Conservation (phyloP, 2,113 vertebrate species). For the Myanophis thanlyinensis region DNA sequence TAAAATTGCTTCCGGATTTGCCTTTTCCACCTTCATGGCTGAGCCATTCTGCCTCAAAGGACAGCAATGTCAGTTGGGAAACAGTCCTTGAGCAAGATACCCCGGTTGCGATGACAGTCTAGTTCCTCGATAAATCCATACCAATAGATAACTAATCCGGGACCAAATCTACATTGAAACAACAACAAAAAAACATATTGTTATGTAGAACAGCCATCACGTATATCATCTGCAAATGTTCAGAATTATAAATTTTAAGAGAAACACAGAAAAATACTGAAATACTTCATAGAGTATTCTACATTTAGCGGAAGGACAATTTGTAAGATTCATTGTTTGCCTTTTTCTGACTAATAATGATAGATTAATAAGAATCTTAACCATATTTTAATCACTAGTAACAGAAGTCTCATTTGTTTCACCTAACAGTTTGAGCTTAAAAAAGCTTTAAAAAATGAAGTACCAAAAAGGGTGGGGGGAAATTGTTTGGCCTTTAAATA, state of each 20-base stretch:
- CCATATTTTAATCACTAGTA: conserved; percentile 12
- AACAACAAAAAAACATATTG: conserved; percentile 15
- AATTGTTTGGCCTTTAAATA: background rate
- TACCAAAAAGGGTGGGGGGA: background rate
- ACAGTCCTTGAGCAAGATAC: conserved; percentile 92
- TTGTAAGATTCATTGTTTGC: background rate
- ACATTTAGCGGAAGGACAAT: background rate
- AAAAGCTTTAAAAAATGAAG: background rate
- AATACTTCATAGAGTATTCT: background rate
- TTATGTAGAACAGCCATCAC: background rate
- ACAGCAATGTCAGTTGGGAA: conserved; percentile 94
- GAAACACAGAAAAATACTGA: background rate
- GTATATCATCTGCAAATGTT: background rate
- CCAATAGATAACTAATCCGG: conserved; percentile 98
- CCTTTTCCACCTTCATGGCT: conserved; percentile 61
- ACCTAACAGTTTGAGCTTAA: background rate
- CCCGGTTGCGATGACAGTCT: conserved; percentile 92
- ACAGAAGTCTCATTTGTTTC: background rate
- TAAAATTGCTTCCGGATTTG: conserved; percentile 89
- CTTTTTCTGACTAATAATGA: background rate
- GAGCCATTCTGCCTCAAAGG: conserved; percentile 74
- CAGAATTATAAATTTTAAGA: background rate
- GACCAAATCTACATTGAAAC: conserved; percentile 84
- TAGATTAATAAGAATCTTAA: background rate
- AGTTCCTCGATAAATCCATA: conserved; percentile 94